These are phyloP conservation scores for Enteromius argenteus DNA, from an alignment of 2,797 vertebrate species.

Conservation along the genomic window DNA sequence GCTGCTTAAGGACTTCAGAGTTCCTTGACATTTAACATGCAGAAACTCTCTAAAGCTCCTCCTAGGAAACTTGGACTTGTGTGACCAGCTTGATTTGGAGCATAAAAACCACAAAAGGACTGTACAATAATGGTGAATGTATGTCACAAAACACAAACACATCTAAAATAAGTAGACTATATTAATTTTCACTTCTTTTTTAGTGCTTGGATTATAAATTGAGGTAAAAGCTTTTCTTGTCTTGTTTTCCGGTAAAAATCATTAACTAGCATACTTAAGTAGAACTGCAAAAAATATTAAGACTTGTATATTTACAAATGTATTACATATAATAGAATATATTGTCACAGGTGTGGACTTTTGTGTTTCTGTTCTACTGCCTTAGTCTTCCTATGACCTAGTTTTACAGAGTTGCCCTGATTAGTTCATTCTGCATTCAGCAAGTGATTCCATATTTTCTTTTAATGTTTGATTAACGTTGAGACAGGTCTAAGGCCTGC, in stretches of 20 bases:
- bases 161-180: background rate
- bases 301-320: too few species aligned
- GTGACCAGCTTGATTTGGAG: slow-evolving; percentile 1
- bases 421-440: too few species aligned
- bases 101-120: background rate
- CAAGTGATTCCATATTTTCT: too few species aligned
- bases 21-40: slow-evolving; percentile 19
- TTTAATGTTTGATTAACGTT: too few species aligned
- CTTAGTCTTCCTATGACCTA: too few species aligned
- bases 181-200: background rate
- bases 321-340: too few species aligned
- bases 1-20: slow-evolving; percentile 11
- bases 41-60: slow-evolving; percentile 10
- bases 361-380: too few species aligned
- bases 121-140: background rate
- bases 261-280: background rate
- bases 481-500: too few species aligned
- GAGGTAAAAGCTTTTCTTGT: too few species aligned
- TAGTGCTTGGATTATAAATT: background rate
- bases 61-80: background rate
- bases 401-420: too few species aligned
- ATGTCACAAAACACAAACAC: background rate
- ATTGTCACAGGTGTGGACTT: too few species aligned
- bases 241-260: background rate
- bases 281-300: background rate